Evolutionary conservation across 2,797 vertebrate species (phyloP), one percentile per base, ranked within the genome.

Genomic region (Acrossocheilus wenchowensis): DNA sequence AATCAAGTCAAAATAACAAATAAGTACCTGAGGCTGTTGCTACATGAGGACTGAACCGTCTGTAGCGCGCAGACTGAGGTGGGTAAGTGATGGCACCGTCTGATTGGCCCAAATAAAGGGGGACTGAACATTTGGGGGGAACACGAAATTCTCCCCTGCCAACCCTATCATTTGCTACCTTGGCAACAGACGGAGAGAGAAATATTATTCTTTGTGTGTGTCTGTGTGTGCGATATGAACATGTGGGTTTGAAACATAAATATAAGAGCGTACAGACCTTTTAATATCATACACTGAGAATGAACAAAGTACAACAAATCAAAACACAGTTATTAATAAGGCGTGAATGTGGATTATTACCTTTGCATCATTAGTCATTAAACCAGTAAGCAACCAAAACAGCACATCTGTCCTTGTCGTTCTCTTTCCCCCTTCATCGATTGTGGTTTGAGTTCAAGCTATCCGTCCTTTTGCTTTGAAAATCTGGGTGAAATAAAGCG

Each of bases 161-260:
- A 93, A 94, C 89, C 92, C 93, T 94, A 91, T 94, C 92, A 95
- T 96, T 96, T 95, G 94, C 93, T 94, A 92, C 94, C 94, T 93
- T 92, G 94, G 94, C 92, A 94, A 95, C 95, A 93, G 92, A 94
- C 91, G 86, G 91, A 90, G 91, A 90, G 80, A 88, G 86, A 90
- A 89, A 92, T 92, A 91, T 91, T 91, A 90, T 90, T 90, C 86
- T 79, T 82, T 88, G 87, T 89, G 79, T 78, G 90, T 84, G 23
- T 83, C 64, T 87, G 54, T 41, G 36, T 81, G 82, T 81, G n/a
- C 62, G 52, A 45, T 78, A 66, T 45, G 34, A 69, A 26, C 15
- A 6, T 52, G 36, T 71, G 54, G 73, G 52, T 85, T 57, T 79
- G 21, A 74, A 71, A 69, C 39, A 57, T 64, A 78, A 71, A 79